Evolutionary conservation across 2,113 vertebrate genomes (phyloP), one percentile per base, ranked within the genome.

Genomic region (Cromileptes altivelis): DNA sequence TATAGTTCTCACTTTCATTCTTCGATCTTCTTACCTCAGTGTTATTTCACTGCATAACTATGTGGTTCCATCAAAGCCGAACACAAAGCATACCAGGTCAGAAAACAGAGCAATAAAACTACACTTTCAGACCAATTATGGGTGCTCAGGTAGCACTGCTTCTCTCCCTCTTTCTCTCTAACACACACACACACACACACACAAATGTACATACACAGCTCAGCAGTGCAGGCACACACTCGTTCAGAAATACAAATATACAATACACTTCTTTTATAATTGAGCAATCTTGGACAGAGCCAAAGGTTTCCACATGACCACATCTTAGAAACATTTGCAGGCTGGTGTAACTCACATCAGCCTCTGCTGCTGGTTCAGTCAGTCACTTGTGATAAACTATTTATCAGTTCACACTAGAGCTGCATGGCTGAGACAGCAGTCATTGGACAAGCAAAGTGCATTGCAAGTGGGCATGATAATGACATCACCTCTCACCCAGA

Each of bases 31-130:
- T 86, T 74, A 52, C 78, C 82, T 53, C 60, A 45, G 49, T 73
- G 81, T 92, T 94, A 82, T 92, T 92, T 95, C 94, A 94, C 89
- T 84, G 81, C 91, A 94, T 93, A 94, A 85, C 91, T 94, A 95
- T 95, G 94, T 70, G 83, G 74, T 86, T 94, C 49, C 84, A 92
- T 96, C 93, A 94, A 94, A 92, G 63, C 85, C 69, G 71, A 90
- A 88, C 60, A 68, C 86, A 90, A 88, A 89, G 79, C 70, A 82
- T 58, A 80, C 56, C 70, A 67, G 69, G 82, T 85, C 84, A 81
- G 61, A 88, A 81, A 89, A 88, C 25, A 21, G 53, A 75, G 84
- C 87, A 88, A 86, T 94, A 92, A 91, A 95, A 80, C 80, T 65
- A 78, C 62, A 75, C 64, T 92, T 93, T 92, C 84, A 85, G 90